Percentiles rank a stretch among this genome's conserved stretches.
These are phyloP conservation scores for Triplophysa rosa DNA, from an alignment of 2,113 vertebrate species.

Conservation along the genomic window DNA sequence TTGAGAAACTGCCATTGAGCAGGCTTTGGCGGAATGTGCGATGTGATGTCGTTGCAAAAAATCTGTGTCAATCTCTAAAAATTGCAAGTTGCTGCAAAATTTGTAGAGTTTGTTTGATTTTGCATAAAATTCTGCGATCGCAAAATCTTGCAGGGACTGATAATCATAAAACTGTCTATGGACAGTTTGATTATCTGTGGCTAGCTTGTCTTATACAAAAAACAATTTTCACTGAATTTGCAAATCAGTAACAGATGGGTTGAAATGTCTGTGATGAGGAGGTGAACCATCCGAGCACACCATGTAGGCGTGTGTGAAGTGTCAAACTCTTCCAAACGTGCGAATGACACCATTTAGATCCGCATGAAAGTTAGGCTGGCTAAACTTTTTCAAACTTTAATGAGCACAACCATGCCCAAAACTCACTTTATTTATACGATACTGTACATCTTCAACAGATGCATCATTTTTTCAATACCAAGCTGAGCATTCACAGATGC, in stretches of 20 bases:
- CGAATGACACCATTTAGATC: not conserved
- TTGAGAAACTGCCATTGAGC: too few species aligned
- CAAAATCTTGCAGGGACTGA: too few species aligned
- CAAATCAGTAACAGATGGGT: slow-evolving; percentile 37
- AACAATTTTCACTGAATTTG: not conserved
- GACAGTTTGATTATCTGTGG: too few species aligned
- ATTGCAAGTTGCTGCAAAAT: too few species aligned
- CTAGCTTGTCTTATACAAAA: not conserved
- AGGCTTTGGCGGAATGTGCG: too few species aligned
- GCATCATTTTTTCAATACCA: not conserved
- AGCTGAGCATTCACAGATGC: not conserved
- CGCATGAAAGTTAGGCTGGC: not conserved
- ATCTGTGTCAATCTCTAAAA: too few species aligned
- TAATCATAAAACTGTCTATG: too few species aligned
- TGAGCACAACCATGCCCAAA: not conserved
- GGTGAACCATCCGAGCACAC: not conserved
- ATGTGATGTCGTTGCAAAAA: too few species aligned
- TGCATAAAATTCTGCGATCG: too few species aligned
- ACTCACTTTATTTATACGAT: not conserved
- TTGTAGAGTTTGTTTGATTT: too few species aligned
- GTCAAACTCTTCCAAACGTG: not conserved
- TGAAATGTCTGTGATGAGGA: slow-evolving; percentile 20
- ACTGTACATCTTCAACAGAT: not conserved
- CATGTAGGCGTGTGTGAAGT: slow-evolving; percentile 21
- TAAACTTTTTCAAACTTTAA: slow-evolving; percentile 12